phyloP scores from a whole-genome alignment of 2,888 invertebrate species.

The Caenorhabditis angaria region DNA sequence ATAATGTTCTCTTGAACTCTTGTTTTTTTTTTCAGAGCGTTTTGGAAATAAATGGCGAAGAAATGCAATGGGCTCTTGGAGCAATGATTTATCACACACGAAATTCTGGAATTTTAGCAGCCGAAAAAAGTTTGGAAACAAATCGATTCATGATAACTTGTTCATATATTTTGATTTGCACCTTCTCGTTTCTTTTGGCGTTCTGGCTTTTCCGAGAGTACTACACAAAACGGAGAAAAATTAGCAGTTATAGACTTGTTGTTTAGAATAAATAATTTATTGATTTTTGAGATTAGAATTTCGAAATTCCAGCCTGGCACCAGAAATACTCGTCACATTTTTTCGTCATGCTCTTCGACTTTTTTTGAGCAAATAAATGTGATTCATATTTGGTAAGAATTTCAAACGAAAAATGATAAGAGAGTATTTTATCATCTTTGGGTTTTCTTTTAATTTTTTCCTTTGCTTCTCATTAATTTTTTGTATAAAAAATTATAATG shows the following conservation, averaged over 20 bases:
- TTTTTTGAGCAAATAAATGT: too few species aligned
- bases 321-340: too few species aligned
- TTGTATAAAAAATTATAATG: too few species aligned
- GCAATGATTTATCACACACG: conserved; percentile 74
- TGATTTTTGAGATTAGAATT: too few species aligned
- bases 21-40: conserved; percentile 52
- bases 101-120: too few species aligned
- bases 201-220: not conserved
- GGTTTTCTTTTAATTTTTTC: too few species aligned
- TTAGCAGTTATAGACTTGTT: not conserved
- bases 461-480: too few species aligned
- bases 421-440: too few species aligned
- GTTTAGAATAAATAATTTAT: not conserved
- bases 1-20: not conserved
- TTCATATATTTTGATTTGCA: not conserved
- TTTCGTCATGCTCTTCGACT: too few species aligned
- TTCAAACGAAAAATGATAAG: too few species aligned
- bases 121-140: not conserved
- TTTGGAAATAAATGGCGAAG: conserved; percentile 64
- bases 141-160: not conserved
- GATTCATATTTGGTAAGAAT: too few species aligned
- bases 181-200: not conserved
- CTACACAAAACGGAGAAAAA: not conserved
- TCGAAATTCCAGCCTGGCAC: too few species aligned
- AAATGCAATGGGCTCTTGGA: conserved; percentile 77